Base-by-base conservation (phyloP, 2,888 invertebrate species). In the Acanthococcus lagerstroemiae region DNA sequence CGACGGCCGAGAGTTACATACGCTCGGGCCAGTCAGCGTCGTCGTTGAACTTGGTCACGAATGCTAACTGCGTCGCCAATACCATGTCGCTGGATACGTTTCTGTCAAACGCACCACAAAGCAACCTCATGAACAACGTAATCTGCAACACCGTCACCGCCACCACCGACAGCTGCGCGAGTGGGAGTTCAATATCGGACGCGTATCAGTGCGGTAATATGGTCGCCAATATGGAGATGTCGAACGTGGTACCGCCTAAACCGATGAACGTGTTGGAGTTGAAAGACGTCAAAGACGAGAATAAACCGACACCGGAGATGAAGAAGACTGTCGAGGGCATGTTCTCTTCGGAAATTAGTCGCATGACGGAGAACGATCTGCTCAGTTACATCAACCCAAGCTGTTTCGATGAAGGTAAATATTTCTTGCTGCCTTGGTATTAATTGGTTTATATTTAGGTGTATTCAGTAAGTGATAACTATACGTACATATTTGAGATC, bases 311-410 rank as follows among this genome's bases (percentile, higher is more conserved):
- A n/a, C n/a, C 37, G 12, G 37, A 37, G 37, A 30, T 30, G 21
- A 63, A 44, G 63, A 63, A 63, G 37, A 22, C 52, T 6, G 52
- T 21, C 1, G 63, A 63, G 4, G 54, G 44, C 4, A 44, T 54
- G 63, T 63, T 63, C 30, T 9, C 52, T 7, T 52, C 63, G 1
- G 63, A 63, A 12, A 52, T 63, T 17, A 54, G 30, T 63, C 63
- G 44, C n/a, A 88, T 92, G 85, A 88, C 88, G 69, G 91, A 91
- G 76, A 87, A 87, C 77, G 91, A 92, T 78, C 81, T 92, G 71
- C 83, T 92, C 72, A 90, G 87, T 76, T 89, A 90, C 78, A 91
- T 92, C 72, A 90, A 91, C 80, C 88, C 91, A 58, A 88, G 86
- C 80, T 88, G 89, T 76, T 91, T 92, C 76, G 91, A 90, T 78